Evolutionary conservation across 2,888 invertebrate species (phyloP).

Genomic region (Hedychridium roseum): DNA sequence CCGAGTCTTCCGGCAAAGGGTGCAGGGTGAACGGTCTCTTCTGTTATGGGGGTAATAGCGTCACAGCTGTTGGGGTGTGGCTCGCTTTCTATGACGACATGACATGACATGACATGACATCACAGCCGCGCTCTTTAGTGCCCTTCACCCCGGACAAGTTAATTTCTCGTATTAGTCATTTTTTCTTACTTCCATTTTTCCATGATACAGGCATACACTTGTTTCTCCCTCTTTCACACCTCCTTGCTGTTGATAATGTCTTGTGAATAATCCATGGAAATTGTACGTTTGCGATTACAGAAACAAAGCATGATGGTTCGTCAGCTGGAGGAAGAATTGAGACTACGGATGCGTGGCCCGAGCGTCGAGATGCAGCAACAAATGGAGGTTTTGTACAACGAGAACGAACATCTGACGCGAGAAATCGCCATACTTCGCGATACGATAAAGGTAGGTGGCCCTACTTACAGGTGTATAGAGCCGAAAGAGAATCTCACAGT

Average conservation of each 20-base stretch:
- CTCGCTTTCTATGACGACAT: too few relatives aligned
- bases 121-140: too few relatives aligned
- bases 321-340: slow-evolving; percentile 90
- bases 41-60: slow-evolving; percentile 28
- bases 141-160: too few relatives aligned
- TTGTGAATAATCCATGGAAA: background rate
- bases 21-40: slow-evolving; percentile 9
- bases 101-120: too few relatives aligned
- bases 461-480: background rate
- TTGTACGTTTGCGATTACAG: slow-evolving; percentile 66
- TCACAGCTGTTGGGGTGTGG: slow-evolving; percentile 26
- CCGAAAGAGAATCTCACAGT: too few relatives aligned
- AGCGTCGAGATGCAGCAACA: slow-evolving; percentile 92
- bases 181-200: too few relatives aligned
- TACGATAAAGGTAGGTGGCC: slow-evolving; percentile 80
- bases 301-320: slow-evolving; percentile 96
- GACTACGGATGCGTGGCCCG: slow-evolving; percentile 87
- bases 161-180: background rate
- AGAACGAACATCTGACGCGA: slow-evolving; percentile 92
- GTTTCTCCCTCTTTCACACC: background rate
- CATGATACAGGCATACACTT: too few relatives aligned
- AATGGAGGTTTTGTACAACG: slow-evolving; percentile 89
- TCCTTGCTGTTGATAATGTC: background rate
- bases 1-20: too few relatives aligned
- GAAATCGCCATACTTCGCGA: slow-evolving; percentile 93